Base-by-base conservation (phyloP, 1,140 invertebrate genomes). In the Hyles vespertilio region DNA sequence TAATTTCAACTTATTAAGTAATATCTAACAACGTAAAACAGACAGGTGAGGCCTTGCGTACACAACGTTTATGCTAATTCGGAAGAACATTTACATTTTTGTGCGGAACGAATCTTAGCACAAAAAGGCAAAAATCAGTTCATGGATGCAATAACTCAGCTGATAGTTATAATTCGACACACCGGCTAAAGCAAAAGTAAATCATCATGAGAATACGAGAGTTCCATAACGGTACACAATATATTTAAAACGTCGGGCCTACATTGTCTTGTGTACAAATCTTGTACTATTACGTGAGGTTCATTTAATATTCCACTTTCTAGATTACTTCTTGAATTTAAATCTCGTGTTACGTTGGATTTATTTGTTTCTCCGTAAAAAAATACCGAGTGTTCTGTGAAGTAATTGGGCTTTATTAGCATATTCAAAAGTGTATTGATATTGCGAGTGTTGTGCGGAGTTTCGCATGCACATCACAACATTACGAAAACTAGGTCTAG, bases 251-350 rank as follows among this genome's bases (percentile, higher is more conserved):
- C 33, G 32, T 56, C 54, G 54, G 10, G 32, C n/a, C 44, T 34
- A 55, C 22, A 46, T 33, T 32, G 40, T 47, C 34, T 2, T 22
- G n/a, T 43, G 51, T 40, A 47, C 32, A 8, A 53, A 53, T 48
- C 43, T 58, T 57, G 51, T 43, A 12, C 51, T 50, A 63, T 71
- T 74, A 74, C 63, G 69, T 65, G 61, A 63, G 5, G 46, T 32
- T 51, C 49, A 61, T 46, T 59, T 61, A 59, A 52, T 46, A 64
- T 61, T 63, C 56, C 64, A 68, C 73, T 78, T 78, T 80, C 73
- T 71, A 74, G 57, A 62, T n/a, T 59, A 59, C 65, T 63, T 62
- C 64, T 73, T 74, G 78, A 77, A 80, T 78, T 72, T 74, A 62
- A 80, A 80, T 69, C 61, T 69, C 48, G 8, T 47, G 56, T 76